phyloP scores from a whole-genome alignment of 1,140 invertebrate species.

The Drosophila bocqueti region DNA sequence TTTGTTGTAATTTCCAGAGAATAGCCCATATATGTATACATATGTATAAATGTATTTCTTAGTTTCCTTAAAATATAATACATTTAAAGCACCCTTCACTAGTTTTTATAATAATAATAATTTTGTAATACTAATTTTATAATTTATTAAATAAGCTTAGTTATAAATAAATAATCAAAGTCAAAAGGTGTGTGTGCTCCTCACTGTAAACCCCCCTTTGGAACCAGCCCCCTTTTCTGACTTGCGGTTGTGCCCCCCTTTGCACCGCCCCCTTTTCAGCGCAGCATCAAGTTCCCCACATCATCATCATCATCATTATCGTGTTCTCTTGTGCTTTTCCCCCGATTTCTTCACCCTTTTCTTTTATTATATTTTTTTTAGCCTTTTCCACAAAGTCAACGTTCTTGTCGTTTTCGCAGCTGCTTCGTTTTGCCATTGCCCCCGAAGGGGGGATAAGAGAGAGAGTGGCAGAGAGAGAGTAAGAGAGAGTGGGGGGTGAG shows the following conservation, averaged over 20 bases:
- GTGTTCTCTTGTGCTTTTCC: conserved; percentile 45
- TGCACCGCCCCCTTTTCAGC: conserved; percentile 4
- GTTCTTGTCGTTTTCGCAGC: conserved; percentile 79
- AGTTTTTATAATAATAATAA: neutral
- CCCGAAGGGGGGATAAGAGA: neutral
- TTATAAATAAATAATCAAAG: conserved; percentile 36
- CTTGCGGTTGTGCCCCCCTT: conserved; percentile 46
- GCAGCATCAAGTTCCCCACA: conserved; percentile 67
- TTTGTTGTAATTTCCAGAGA: too few species aligned
- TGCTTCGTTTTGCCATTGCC: conserved; percentile 58
- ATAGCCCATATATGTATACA: too few species aligned
- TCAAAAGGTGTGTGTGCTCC: conserved; percentile 26
- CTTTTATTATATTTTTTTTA: conserved; percentile 53
- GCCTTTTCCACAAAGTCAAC: conserved; percentile 78
- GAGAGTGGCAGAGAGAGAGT: neutral
- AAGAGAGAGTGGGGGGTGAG: conserved; percentile 4
- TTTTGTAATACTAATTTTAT: conserved; percentile 14
- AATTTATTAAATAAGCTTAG: too few species aligned
- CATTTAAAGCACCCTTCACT: too few species aligned
- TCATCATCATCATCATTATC: conserved; percentile 41
- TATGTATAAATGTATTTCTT: too few species aligned
- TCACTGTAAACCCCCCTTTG: conserved; percentile 33
- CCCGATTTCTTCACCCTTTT: conserved; percentile 29
- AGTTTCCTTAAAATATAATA: neutral
- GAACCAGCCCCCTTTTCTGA: conserved; percentile 15